Evolutionary conservation across 1,140 invertebrate species (phyloP), one percentile per base, ranked within the genome.

Genomic region (Melitaea cinxia): DNA sequence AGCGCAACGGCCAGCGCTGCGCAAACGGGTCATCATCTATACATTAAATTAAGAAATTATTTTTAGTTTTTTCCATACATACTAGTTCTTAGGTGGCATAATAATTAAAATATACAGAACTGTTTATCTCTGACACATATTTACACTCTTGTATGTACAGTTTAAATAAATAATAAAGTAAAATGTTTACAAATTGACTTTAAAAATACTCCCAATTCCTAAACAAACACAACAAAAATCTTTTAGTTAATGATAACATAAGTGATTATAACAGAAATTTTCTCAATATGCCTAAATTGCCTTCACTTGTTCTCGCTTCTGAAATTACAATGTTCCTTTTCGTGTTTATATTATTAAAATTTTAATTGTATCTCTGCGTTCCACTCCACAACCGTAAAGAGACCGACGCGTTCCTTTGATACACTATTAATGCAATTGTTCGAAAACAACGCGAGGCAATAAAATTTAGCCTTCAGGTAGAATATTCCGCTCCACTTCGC

Each of bases 401-500:
- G 75, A 70, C 60, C 72, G 63, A 75, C 69, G 75, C 70, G 75
- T 70, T 79, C 76, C 73, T 75, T 78, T 89, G 86, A 87, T 87
- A 85, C 80, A 85, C 82, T 89, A 85, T 87, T 87, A 87, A 87
- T 89, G 86, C 84, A 83, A 89, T 87, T 85, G 84, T 85, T 89
- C 78, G 80, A 85, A 84, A 87, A 87, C 84, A 82, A 77, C 74
- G 79, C 76, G 68, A 63, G 77, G 80, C 78, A 80, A 87, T 89
- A 87, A 87, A 89, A 85, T 85, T 82, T 85, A 80, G 83, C 86
- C 83, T 85, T 84, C 84, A 89, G 84, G 85, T 87, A 77, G 78
- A 85, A 87, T 82, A 85, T 80, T 82, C 76, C 80, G 76, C 75
- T 77, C 80, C 74, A 84, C 77, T 87, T 84, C 77, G 77, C 82